Conservation (phyloP, 64 coral and sea anemone genomes). For the Actinia tenebrosa region DNA sequence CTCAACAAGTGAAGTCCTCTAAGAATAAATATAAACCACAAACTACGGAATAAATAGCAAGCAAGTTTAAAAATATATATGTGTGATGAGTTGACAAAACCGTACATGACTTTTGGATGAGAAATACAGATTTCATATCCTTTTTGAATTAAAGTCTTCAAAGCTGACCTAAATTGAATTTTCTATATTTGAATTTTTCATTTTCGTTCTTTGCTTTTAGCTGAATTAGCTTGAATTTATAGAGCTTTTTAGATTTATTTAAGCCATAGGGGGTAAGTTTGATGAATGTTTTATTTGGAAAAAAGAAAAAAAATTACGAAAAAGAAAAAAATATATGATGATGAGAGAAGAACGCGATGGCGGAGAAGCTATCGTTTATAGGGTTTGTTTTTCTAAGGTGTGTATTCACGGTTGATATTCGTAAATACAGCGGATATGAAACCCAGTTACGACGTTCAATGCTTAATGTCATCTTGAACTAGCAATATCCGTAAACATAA, state of each 20-base stretch:
- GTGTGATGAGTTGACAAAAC: too few species aligned
- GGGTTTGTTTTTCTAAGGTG: too few species aligned
- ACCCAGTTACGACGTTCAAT: not conserved
- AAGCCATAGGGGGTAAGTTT: not conserved
- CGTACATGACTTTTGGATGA: not conserved
- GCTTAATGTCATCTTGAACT: not conserved
- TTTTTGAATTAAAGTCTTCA: too few species aligned
- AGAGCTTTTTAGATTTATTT: not conserved
- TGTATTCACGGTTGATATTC: not conserved
- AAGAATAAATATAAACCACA: not conserved
- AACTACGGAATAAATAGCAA: not conserved
- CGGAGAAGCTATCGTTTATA: not conserved
- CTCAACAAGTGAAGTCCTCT: not conserved
- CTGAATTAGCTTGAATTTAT: not conserved
- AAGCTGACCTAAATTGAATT: not conserved
- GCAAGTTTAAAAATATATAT: not conserved
- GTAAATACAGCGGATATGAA: not conserved
- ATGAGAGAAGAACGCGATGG: not conserved
- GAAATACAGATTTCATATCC: too few species aligned
- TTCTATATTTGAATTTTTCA: not conserved
- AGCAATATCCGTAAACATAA: not conserved
- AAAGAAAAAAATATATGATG: not conserved
- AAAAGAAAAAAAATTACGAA: too few species aligned
- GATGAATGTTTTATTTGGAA: not conserved
- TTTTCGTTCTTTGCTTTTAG: not conserved